Base-by-base conservation (phyloP, 2,113 vertebrate genomes). In the Aptenodytes patagonicus region DNA sequence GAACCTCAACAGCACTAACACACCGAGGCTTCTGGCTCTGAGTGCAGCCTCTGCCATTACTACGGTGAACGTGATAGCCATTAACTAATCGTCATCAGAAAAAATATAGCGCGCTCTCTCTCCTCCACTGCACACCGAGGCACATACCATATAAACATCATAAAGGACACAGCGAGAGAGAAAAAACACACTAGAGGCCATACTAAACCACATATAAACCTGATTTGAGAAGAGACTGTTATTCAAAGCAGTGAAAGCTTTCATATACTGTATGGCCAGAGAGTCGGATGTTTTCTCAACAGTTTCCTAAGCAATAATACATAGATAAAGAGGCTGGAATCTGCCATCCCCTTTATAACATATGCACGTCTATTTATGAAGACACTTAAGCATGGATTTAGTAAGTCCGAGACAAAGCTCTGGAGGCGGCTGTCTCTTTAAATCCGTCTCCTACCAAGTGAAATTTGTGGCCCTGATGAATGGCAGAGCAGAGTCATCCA, bases 401-500 rank as follows among this genome's bases (percentile, higher is more conserved):
- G 96, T 95, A 97, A 98, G 97, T 97, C 96, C 72, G 6, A 95
- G 60, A 84, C 97, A 95, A 97, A 98, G 97, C 98, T 97, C 97
- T 95, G 95, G 97, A 95, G 97, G 93, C 31, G 12, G 92, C 97
- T 98, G 98, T 98, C 98, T 98, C 98, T 98, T 98, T 98, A 98
- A 98, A 98, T 98, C 97, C 95, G 44, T 98, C 98, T 98, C 94
- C 95, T 97, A 97, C 97, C 97, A 90, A 96, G 97, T 97, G 96
- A 98, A 98, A 98, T 98, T 90, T 98, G 98, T 98, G 97, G 98
- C 91, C 97, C 98, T 99, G 98, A 98, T 98, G 98, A 98, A 99
- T 98, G 97, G 97, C 97, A 98, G 97, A 97, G 95, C 97, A 92
- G 98, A 98, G 97, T 95, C 98, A 98, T 98, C 98, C 97, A 98